Conservation (phyloP, 2,888 invertebrate species). For the Temnothorax rugatulus region DNA sequence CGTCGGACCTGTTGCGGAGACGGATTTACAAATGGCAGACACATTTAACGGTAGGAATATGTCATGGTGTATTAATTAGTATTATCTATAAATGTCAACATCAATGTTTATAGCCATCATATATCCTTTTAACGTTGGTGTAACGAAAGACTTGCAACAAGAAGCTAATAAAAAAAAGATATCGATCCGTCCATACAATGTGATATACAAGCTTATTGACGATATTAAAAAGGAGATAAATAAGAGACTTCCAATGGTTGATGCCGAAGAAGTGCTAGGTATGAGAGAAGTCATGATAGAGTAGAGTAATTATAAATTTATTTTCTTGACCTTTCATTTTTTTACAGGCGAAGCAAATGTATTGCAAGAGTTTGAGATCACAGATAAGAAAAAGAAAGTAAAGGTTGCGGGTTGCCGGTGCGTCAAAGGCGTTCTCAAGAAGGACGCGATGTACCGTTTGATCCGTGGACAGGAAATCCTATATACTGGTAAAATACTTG, state of each 20-base stretch:
- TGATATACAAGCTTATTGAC: constrained; percentile 97
- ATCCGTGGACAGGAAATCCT: constrained; percentile 90
- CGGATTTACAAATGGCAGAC: constrained; percentile 94
- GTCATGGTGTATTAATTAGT: background rate
- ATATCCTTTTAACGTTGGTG: constrained; percentile 95
- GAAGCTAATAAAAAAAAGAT: constrained; percentile 88
- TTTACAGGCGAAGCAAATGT: constrained; percentile 93
- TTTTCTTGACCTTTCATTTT: background rate
- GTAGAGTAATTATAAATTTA: constrained; percentile 1
- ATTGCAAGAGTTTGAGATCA: constrained; percentile 93
- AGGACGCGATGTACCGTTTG: constrained; percentile 90
- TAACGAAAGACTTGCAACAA: constrained; percentile 86
- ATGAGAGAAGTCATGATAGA: constrained; percentile 62
- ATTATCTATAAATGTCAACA: background rate
- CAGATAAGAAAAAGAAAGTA: constrained; percentile 92
- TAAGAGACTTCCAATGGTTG: constrained; percentile 90
- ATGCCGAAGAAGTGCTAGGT: constrained; percentile 93
- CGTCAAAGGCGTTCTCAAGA: constrained; percentile 91
- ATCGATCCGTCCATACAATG: constrained; percentile 91
- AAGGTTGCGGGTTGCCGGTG: constrained; percentile 97
- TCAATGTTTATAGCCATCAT: constrained; percentile 89
- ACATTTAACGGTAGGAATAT: constrained; percentile 88
- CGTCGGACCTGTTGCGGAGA: constrained; percentile 94
- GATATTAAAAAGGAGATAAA: constrained; percentile 94
- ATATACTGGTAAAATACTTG: constrained; percentile 89